These are phyloP conservation scores for Pomacea maculata DNA, from an alignment of 1,140 invertebrate genomes.

Conservation along the genomic window DNA sequence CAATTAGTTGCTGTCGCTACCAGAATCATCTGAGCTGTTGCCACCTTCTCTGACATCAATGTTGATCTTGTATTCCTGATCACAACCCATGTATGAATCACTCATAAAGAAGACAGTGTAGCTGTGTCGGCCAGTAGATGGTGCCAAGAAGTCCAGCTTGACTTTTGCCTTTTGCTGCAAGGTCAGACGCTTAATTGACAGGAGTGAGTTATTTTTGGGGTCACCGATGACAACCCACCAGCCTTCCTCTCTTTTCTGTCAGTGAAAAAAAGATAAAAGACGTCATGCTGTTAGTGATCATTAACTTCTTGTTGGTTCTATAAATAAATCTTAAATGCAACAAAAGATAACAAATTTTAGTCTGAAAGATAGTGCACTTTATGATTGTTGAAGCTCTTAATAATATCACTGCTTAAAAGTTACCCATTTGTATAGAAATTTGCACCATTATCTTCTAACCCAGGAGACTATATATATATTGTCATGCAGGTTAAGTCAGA, in stretches of 20 bases:
- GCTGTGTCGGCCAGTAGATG: slow-evolving; percentile 77
- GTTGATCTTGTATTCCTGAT: slow-evolving; percentile 72
- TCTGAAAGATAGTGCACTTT: no score
- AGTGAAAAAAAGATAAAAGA: slow-evolving; percentile 19
- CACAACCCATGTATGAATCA: slow-evolving; percentile 97
- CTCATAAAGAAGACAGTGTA: slow-evolving; percentile 99
- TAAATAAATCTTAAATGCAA: no score
- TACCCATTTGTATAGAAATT: no score
- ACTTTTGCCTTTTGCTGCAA: slow-evolving; percentile 93
- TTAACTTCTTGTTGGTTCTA: background rate
- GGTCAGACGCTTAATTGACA: slow-evolving; percentile 95
- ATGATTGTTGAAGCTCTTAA: no score
- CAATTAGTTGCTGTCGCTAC: slow-evolving; percentile 49
- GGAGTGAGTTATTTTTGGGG: slow-evolving; percentile 89
- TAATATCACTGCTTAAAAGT: no score
- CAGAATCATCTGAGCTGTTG: slow-evolving; percentile 60
- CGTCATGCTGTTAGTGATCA: background rate
- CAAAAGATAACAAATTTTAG: no score
- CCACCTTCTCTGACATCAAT: slow-evolving; percentile 78
- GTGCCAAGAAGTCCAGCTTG: slow-evolving; percentile 94
- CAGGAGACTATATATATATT: no score
- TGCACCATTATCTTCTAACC: no score
- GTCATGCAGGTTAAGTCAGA: background rate
- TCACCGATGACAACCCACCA: slow-evolving; percentile 99
- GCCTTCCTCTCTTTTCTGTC: slow-evolving; percentile 93